Evolutionary conservation across 1,140 invertebrate species (phyloP), one percentile per base, ranked within the genome.

Genomic region (Pseudomyrmex cubaensis): DNA sequence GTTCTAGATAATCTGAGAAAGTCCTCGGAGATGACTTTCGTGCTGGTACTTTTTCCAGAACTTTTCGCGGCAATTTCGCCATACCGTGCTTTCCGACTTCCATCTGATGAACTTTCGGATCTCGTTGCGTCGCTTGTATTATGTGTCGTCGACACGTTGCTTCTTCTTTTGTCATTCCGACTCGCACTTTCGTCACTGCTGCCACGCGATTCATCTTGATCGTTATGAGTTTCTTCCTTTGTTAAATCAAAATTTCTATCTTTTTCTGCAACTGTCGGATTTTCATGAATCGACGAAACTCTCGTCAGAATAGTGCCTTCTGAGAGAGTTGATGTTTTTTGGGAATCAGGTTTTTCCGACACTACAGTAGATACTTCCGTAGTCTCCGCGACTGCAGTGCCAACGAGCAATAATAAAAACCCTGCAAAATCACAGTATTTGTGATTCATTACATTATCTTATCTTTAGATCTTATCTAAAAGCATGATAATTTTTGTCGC

Each of bases 391-490:
- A 83, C 17, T 4, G 59, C 54, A 54, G 85, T 84, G 82, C 82
- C 61, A 17, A 74, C 87, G 56, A 92, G 67, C 66, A 93, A 67
- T 76, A 93, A 70, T 52, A 90, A 75, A 12, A 90, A 52, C 20
- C 86, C 92, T 93, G 86, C 7, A 35, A 1, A 89, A 91, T 25
- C 22, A 13, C 12, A 35, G 35, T 12, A 25, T 25, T 7, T 70
- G 50, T 4, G 1, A 35, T 72, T 2, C 5, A 48, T 25, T 74
- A 20, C 48, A 61, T 62, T 20, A n/a, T 61, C 1, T 59, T 1
- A 35, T 25, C 20, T 63, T 75, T 1, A 44, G 1, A 15, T 20
- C n/a, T n/a, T n/a, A n/a, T n/a, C 35, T 44, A 1, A 56, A 54
- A 10, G 9, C 46, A n/a, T 13, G n/a, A 75, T 13, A 1, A 25